Evolutionary conservation across 2,888 invertebrate genomes (phyloP).

Genomic region (Pristionchus exspectatus): DNA sequence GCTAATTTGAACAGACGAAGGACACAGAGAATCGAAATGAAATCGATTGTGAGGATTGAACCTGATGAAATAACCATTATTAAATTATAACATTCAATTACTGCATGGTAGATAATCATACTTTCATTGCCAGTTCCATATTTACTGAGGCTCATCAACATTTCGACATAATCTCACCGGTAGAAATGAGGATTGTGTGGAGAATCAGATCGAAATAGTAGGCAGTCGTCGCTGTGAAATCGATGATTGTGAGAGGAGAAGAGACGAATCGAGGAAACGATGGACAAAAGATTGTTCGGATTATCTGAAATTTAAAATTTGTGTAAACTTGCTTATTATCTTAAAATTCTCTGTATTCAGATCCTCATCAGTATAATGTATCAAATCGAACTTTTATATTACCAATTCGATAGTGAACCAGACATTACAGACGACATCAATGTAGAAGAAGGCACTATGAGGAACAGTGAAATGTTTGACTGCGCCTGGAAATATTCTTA

Average conservation of each 20-base stretch:
- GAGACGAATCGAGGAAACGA: slow-evolving; percentile 87
- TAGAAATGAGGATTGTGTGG: slow-evolving; percentile 78
- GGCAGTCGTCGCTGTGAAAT: slow-evolving; percentile 97
- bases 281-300: slow-evolving; percentile 87
- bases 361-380: too few relatives aligned
- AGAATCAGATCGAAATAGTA: slow-evolving; percentile 92
- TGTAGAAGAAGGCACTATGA: slow-evolving; percentile 88
- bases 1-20: slow-evolving; percentile 80
- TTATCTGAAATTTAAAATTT: slow-evolving; percentile 61
- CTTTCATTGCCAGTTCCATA: too few relatives aligned
- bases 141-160: too few relatives aligned
- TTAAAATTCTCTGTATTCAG: too few relatives aligned
- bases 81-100: too few relatives aligned
- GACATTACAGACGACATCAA: slow-evolving; percentile 93
- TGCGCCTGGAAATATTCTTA: slow-evolving; percentile 56
- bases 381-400: neutral
- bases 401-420: slow-evolving; percentile 95
- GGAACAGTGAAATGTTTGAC: slow-evolving; percentile 70
- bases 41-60: slow-evolving; percentile 74
- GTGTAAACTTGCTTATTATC: neutral
- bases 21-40: slow-evolving; percentile 80
- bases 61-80: too few relatives aligned
- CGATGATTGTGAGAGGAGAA: slow-evolving; percentile 96
- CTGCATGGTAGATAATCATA: too few relatives aligned
- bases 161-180: neutral